Conservation (phyloP, 1,140 invertebrate species). For the Listronotus bonariensis region DNA sequence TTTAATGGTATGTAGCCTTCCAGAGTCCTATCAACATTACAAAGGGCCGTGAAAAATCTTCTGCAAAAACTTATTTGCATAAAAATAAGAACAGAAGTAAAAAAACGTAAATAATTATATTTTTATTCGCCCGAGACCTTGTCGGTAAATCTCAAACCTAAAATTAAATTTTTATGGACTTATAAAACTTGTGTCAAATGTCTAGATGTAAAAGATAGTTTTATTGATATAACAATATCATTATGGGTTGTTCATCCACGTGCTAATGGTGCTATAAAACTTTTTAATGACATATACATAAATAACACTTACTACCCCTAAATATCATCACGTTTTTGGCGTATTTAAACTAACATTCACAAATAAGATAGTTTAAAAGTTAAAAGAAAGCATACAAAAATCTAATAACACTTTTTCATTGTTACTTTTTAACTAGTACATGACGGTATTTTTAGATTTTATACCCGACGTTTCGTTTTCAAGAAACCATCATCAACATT, state of each 20-base stretch:
- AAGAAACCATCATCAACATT: too few species aligned
- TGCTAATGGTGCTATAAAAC: conserved; percentile 55
- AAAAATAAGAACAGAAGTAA: too few species aligned
- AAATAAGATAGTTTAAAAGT: conserved; percentile 13
- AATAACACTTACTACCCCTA: conserved; percentile 38
- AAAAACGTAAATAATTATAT: too few species aligned
- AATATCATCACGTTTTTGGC: conserved; percentile 1
- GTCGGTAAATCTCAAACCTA: conserved; percentile 34
- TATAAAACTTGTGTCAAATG: conserved; percentile 55
- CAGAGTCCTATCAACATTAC: too few species aligned
- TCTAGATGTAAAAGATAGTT: conserved; percentile 53
- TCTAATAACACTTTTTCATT: too few species aligned
- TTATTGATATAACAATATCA: conserved; percentile 56
- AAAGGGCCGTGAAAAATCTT: too few species aligned
- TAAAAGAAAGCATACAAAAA: neutral
- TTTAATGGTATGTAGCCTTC: too few species aligned
- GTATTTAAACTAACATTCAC: conserved; percentile 8
- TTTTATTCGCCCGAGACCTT: too few species aligned
- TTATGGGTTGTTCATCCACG: conserved; percentile 53
- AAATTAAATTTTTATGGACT: conserved; percentile 56
- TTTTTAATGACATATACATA: conserved; percentile 54
- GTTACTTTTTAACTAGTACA: too few species aligned
- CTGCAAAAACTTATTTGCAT: too few species aligned
- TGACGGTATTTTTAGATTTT: too few species aligned
- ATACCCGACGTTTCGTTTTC: too few species aligned